Evolutionary conservation across 2,888 invertebrate genomes (phyloP).

Genomic region (Thelaira solivaga): DNA sequence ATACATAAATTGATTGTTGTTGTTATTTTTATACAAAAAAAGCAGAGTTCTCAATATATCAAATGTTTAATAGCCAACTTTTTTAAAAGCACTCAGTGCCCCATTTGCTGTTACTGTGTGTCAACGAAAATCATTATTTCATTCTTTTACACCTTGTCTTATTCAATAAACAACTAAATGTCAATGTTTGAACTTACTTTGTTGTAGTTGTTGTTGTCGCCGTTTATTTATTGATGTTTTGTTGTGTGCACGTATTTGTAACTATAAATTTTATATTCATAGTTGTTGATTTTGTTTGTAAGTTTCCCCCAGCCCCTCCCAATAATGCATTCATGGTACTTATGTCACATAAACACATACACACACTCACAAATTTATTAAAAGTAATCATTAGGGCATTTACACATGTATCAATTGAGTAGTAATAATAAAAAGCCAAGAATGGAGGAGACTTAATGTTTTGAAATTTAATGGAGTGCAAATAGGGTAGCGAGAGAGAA

Average conservation of each 20-base stretch:
- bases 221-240: constrained; percentile 45
- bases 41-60: background rate
- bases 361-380: background rate
- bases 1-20: constrained; percentile 14
- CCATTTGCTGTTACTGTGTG: no score
- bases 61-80: background rate
- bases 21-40: background rate
- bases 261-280: constrained; percentile 17
- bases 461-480: background rate
- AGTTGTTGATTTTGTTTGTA: constrained; percentile 13
- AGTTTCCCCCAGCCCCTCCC: background rate
- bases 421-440: background rate
- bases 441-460: background rate
- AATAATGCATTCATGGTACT: background rate
- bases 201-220: background rate
- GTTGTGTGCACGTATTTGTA: constrained; percentile 23
- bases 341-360: background rate
- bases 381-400: constrained; percentile 51
- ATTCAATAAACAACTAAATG: constrained; percentile 52
- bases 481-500: background rate
- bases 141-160: constrained; percentile 24
- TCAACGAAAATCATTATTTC: no score
- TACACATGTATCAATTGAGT: constrained; percentile 41
- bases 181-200: constrained; percentile 54
- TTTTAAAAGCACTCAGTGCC: no score